Percentiles rank a stretch among this genome's conserved stretches.
Evolutionary conservation across 2,888 invertebrate genomes (phyloP).

Genomic region (Hyposoter dolosus): DNA sequence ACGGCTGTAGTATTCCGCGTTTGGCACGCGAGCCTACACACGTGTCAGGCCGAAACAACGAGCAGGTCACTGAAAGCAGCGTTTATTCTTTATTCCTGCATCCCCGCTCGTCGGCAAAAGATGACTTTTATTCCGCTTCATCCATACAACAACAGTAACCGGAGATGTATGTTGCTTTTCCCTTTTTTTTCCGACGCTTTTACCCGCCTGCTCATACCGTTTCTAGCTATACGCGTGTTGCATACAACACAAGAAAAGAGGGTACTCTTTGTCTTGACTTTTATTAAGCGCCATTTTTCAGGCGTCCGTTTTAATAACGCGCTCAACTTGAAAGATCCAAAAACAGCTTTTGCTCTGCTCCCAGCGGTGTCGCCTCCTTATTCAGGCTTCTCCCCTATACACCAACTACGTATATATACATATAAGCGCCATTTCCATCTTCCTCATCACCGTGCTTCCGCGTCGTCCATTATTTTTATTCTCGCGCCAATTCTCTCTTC

Average conservation of each 20-base stretch:
- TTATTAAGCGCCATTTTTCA: slow-evolving; percentile 77
- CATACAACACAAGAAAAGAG: not conserved
- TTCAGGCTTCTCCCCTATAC: not conserved
- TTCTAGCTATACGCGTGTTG: not conserved
- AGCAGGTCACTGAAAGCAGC: too few relatives aligned
- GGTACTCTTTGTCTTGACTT: slow-evolving; percentile 76
- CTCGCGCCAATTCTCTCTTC: too few relatives aligned
- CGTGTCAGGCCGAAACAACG: too few relatives aligned
- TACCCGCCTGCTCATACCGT: not conserved
- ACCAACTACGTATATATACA: not conserved
- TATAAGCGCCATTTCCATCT: not conserved
- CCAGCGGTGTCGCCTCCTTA: slow-evolving; percentile 36
- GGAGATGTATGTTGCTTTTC: not conserved
- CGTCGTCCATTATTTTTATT: too few relatives aligned
- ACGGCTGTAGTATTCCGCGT: too few relatives aligned
- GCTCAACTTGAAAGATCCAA: slow-evolving; percentile 50
- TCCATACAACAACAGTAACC: not conserved
- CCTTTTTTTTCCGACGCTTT: slow-evolving; percentile 16
- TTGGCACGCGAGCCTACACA: too few relatives aligned
- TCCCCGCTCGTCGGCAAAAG: too few relatives aligned
- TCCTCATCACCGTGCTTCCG: not conserved
- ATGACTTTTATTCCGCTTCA: not conserved
- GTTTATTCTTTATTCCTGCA: not conserved
- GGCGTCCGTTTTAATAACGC: slow-evolving; percentile 77
- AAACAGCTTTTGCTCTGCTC: slow-evolving; percentile 40